A percentile compares a stretch with the other conserved stretches of the same genome.
Conservation (phyloP, 2,113 vertebrate species). For the Hippocampus mohnikei region DNA sequence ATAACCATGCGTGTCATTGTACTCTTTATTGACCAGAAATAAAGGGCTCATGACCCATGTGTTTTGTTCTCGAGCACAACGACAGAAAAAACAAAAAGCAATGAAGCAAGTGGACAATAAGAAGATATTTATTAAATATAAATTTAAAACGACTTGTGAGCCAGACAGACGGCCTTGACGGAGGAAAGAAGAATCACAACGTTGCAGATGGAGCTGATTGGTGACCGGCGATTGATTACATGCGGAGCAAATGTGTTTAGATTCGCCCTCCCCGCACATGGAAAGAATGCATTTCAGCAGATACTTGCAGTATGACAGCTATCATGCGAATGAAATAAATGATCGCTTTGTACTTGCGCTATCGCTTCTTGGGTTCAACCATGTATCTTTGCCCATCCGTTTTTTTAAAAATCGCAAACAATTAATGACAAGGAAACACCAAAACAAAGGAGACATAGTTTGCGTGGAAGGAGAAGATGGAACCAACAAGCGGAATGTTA, state of each 20-base stretch:
- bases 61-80: background rate
- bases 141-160: slow-evolving; percentile 70
- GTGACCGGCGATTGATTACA: slow-evolving; percentile 52
- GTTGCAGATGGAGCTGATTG: slow-evolving; percentile 59
- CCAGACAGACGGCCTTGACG: slow-evolving; percentile 64
- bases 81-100: background rate
- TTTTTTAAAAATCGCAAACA: background rate
- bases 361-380: slow-evolving; percentile 10
- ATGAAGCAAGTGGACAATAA: slow-evolving; percentile 55
- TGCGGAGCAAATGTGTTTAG: slow-evolving; percentile 46
- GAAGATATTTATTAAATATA: slow-evolving; percentile 81
- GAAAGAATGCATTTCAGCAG: background rate
- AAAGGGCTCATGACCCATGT: background rate
- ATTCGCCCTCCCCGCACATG: slow-evolving; percentile 12
- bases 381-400: background rate
- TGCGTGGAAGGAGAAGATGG: background rate
- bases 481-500: slow-evolving; percentile 40
- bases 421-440: slow-evolving; percentile 25
- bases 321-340: background rate
- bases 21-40: background rate
- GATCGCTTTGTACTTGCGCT: slow-evolving; percentile 11
- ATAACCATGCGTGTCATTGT: background rate
- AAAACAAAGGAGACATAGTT: slow-evolving; percentile 12
- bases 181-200: slow-evolving; percentile 62
- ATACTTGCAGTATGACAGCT: background rate